Base-by-base conservation (phyloP, 2,888 invertebrate species). In the Tricholauxania praeusta region DNA sequence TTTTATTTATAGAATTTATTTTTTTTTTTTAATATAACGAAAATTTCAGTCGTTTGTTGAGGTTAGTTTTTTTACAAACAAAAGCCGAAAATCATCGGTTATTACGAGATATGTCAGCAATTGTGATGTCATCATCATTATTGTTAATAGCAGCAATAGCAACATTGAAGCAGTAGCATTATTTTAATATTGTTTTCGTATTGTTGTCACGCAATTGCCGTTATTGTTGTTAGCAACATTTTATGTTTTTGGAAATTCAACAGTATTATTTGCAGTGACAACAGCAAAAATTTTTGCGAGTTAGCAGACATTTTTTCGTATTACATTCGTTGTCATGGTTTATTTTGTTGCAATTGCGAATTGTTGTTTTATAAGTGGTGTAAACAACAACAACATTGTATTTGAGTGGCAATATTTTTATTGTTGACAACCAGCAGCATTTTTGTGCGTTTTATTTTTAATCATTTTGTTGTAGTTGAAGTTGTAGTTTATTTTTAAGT, bases 41-140 rank as follows among this genome's bases (percentile, higher is more conserved):
- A 72, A 73, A 73, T 73, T 84, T 83, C 79, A 83, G 80, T 84
- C 84, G 75, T 84, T 84, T 68, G 82, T 85, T 76, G 83, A 78
- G 77, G 81, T 39, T 39, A 81, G 81, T 83, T 83, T 82, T 83
- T 83, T 67, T 65, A 72, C 10, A 39, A 10, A 8, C 78, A 81
- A 80, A 82, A 86, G 86, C 82, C 86, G 86, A 86, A 86, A 86
- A 80, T 86, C 86, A 81, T 86, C 86, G 84, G 86, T 81, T 83
- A 86, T 86, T 79, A 86, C 84, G 83, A 86, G 86, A 83, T 84
- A 82, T 79, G 86, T 86, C 78, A 86, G 78, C 78, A 85, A 80
- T 84, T 86, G 83, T 86, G 85, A 86, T 84, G 86, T 86, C 86
- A 86, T 86, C 86, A 86, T 86, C 86, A 86, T 85, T 79, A 81